These are phyloP conservation scores for Gibbula magus DNA, from an alignment of 2,888 invertebrate species.

Conservation along the genomic window DNA sequence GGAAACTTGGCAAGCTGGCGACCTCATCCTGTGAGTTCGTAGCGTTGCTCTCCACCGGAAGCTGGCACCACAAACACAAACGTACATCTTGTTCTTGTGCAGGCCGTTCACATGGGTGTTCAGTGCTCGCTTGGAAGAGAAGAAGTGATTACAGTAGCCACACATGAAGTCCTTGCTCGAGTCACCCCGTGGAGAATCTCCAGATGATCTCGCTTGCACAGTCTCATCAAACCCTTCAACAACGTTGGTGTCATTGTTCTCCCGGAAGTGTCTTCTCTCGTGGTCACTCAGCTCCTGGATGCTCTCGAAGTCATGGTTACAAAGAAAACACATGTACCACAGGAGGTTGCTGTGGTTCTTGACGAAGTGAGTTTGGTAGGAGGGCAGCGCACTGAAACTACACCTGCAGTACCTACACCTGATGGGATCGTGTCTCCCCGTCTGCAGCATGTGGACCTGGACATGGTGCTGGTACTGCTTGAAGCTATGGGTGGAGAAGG, in stretches of 20 bases:
- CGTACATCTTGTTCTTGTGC: slow-evolving; percentile 7
- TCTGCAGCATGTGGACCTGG: too few relatives aligned
- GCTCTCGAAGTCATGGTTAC: background rate
- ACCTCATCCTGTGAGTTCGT: background rate
- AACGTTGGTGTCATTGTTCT: too few relatives aligned
- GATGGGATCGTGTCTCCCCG: too few relatives aligned
- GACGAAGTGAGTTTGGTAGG: too few relatives aligned
- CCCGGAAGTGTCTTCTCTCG: background rate
- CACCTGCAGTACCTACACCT: too few relatives aligned
- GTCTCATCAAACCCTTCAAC: too few relatives aligned
- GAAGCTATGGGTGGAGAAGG: too few relatives aligned
- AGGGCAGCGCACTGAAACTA: too few relatives aligned
- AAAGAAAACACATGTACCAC: background rate
- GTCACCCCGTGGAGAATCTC: background rate
- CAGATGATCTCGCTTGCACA: too few relatives aligned
- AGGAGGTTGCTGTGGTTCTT: too few relatives aligned
- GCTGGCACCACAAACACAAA: background rate
- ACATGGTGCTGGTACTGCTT: too few relatives aligned
- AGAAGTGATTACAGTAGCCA: background rate
- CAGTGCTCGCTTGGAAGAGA: slow-evolving; percentile 6
- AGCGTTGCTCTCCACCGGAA: background rate
- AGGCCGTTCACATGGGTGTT: slow-evolving; percentile 2
- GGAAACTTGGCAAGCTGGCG: background rate
- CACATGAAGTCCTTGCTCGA: background rate
- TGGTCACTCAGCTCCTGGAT: background rate